These are phyloP conservation scores for Aplochiton taeniatus DNA, from an alignment of 2,797 vertebrate genomes.

Conservation along the genomic window DNA sequence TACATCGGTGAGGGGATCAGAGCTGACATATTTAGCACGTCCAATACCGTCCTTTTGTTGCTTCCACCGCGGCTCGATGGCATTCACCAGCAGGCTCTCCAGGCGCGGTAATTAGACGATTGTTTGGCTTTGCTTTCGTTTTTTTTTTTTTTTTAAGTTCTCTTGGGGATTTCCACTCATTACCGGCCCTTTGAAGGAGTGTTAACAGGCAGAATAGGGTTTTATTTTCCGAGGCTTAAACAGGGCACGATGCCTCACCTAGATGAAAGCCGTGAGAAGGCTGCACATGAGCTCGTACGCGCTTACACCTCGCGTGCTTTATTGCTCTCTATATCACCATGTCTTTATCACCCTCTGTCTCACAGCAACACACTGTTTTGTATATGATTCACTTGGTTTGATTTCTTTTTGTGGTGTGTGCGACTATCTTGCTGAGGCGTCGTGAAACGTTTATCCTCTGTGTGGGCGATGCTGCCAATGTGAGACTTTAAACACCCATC, in stretches of 20 bases:
- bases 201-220: slow-evolving; percentile 13
- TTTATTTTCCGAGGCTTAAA: slow-evolving; percentile 30
- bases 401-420: too few relatives aligned
- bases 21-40: slow-evolving; percentile 13
- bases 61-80: slow-evolving; percentile 41
- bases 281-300: slow-evolving; percentile 1
- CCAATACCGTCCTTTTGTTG: slow-evolving; percentile 12
- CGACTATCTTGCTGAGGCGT: slow-evolving; percentile 21
- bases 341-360: slow-evolving; percentile 15
- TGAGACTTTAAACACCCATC: slow-evolving; percentile 51
- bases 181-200: slow-evolving; percentile 24
- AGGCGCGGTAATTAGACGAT: slow-evolving; percentile 53
- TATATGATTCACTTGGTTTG: too few relatives aligned
- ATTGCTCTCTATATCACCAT: slow-evolving; percentile 6
- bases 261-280: slow-evolving; percentile 29
- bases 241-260: slow-evolving; percentile 29
- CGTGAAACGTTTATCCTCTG: slow-evolving; percentile 33
- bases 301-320: slow-evolving; percentile 12
- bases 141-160: slow-evolving; percentile 22
- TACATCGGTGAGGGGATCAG: background rate
- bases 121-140: slow-evolving; percentile 26
- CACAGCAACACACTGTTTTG: slow-evolving; percentile 16
- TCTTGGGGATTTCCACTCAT: slow-evolving; percentile 44
- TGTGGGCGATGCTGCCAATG: slow-evolving; percentile 34
- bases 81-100: slow-evolving; percentile 47